phyloP scores from a whole-genome alignment of 2,113 vertebrate species.

The Todiramphus saurophagus region DNA sequence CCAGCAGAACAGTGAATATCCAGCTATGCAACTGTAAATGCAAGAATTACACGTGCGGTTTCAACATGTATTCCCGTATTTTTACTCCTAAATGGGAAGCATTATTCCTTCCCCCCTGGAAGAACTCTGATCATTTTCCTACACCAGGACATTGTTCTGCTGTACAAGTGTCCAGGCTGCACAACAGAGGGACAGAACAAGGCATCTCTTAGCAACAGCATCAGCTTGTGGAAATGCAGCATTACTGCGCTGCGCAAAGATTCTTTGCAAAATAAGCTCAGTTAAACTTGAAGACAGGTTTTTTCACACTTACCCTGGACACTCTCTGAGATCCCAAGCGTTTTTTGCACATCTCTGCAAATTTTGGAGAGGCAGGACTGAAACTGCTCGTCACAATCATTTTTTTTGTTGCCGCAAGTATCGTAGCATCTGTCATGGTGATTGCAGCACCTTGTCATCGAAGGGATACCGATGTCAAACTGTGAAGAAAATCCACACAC shows the following conservation, averaged over 20 bases:
- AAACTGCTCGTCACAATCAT: slow-evolving; percentile 91
- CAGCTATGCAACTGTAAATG: not conserved
- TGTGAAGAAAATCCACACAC: slow-evolving; percentile 43
- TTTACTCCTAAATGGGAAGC: not conserved
- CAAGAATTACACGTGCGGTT: not conserved
- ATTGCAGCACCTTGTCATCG: slow-evolving; percentile 97
- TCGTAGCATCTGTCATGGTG: slow-evolving; percentile 94
- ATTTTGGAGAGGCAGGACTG: slow-evolving; percentile 92
- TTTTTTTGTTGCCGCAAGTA: slow-evolving; percentile 88
- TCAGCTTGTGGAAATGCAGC: not conserved
- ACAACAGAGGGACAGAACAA: not conserved
- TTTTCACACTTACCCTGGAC: slow-evolving; percentile 83
- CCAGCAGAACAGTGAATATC: not conserved
- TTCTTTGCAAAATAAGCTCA: not conserved
- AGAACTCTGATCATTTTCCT: not conserved
- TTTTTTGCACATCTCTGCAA: slow-evolving; percentile 90
- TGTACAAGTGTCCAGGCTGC: not conserved
- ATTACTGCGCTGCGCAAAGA: not conserved
- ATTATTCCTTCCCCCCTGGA: not conserved
- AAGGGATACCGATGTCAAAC: slow-evolving; percentile 96
- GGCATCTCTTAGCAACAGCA: not conserved
- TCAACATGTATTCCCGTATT: not conserved
- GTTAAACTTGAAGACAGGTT: not conserved
- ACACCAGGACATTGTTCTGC: not conserved
- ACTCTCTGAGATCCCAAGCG: slow-evolving; percentile 85